These are phyloP conservation scores for Lathronympha strigana DNA, from an alignment of 2,888 invertebrate species.

Conservation along the genomic window DNA sequence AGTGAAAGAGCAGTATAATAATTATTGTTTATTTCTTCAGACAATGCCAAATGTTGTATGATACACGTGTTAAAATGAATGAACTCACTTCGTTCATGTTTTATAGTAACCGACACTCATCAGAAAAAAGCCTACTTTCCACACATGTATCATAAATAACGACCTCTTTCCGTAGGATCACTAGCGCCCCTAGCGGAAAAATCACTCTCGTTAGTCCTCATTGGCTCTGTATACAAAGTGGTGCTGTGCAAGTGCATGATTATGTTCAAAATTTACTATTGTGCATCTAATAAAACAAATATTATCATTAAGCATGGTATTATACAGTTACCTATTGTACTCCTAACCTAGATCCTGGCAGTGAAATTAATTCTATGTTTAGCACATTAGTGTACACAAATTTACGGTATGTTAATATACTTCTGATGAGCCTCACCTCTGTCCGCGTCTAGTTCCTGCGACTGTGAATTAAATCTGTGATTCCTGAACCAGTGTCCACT, in stretches of 20 bases:
- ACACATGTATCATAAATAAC: too few relatives aligned
- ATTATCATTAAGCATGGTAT: conserved; percentile 5
- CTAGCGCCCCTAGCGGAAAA: too few relatives aligned
- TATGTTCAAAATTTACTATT: conserved; percentile 7
- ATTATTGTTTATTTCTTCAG: too few relatives aligned
- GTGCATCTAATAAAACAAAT: conserved; percentile 32
- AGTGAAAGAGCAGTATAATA: too few relatives aligned
- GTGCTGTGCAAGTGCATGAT: conserved; percentile 31
- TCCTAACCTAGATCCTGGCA: conserved; percentile 20
- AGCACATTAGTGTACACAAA: conserved; percentile 31
- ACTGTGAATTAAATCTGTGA: conserved; percentile 86
- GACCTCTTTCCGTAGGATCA: too few relatives aligned
- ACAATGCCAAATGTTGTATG: too few relatives aligned
- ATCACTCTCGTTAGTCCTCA: too few relatives aligned
- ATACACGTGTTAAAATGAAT: too few relatives aligned
- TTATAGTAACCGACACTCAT: too few relatives aligned
- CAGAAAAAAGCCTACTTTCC: too few relatives aligned
- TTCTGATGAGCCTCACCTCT: conserved; percentile 72
- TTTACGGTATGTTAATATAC: conserved; percentile 29
- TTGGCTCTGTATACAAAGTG: not conserved
- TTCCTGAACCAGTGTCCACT: conserved; percentile 87
- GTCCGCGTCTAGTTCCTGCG: conserved; percentile 84
- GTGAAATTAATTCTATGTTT: conserved; percentile 21
- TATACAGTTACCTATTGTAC: not conserved
- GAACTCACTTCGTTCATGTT: too few relatives aligned